These are phyloP conservation scores for Sarcophaga caerulescens DNA, from an alignment of 2,888 invertebrate genomes.

Conservation along the genomic window DNA sequence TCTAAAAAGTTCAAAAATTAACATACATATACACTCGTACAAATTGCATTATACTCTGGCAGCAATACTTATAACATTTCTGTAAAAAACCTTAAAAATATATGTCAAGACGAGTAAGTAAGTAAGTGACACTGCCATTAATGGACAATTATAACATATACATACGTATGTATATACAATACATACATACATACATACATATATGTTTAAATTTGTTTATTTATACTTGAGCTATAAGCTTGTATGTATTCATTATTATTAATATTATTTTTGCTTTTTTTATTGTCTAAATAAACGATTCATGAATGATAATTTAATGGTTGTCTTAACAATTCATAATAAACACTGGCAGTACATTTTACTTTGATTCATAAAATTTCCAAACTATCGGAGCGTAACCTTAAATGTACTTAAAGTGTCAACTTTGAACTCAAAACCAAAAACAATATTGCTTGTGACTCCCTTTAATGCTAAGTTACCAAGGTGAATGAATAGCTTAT, in stretches of 20 bases:
- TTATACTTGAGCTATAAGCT: background rate
- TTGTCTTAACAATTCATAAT: background rate
- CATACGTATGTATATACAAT: background rate
- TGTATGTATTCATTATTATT: conserved; percentile 1
- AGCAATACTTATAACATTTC: conserved; percentile 8
- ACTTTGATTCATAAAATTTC: too few relatives aligned
- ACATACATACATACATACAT: background rate
- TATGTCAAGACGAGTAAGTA: conserved; percentile 45
- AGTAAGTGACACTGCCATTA: background rate
- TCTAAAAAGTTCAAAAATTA: too few relatives aligned
- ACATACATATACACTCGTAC: too few relatives aligned
- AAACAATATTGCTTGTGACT: too few relatives aligned
- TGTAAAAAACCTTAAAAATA: conserved; percentile 36
- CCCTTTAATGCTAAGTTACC: too few relatives aligned
- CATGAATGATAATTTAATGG: conserved; percentile 21
- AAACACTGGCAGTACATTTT: too few relatives aligned
- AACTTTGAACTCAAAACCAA: too few relatives aligned
- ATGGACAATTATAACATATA: background rate
- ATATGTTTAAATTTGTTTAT: too few relatives aligned
- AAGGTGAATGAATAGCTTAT: too few relatives aligned
- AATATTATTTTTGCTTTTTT: background rate
- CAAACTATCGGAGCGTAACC: too few relatives aligned
- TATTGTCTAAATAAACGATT: conserved; percentile 14
- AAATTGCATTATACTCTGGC: too few relatives aligned
- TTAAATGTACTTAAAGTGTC: too few relatives aligned